These are phyloP conservation scores for Nephrotoma flavescens DNA, from an alignment of 2,888 invertebrate species.

Conservation along the genomic window DNA sequence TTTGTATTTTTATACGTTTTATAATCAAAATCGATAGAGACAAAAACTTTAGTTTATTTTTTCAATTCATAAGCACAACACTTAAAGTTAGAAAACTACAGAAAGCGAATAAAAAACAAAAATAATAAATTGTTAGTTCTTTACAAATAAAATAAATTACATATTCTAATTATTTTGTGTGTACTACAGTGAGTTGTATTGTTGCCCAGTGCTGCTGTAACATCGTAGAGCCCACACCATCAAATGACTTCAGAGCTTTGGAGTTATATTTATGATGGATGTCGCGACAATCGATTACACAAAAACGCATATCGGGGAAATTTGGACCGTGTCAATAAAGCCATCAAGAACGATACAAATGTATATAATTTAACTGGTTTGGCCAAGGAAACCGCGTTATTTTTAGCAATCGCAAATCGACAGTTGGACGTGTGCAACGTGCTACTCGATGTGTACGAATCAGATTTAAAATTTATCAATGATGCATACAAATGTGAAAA, in stretches of 20 bases:
- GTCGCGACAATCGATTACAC: background rate
- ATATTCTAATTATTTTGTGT: background rate
- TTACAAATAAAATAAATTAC: background rate
- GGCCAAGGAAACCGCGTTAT: background rate
- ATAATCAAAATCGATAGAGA: background rate
- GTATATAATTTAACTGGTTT: background rate
- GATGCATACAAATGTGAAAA: background rate
- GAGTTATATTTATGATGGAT: background rate
- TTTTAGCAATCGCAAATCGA: background rate
- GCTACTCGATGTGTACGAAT: background rate
- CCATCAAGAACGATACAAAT: background rate
- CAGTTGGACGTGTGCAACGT: background rate
- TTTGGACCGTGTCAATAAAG: background rate
- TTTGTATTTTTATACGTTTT: background rate
- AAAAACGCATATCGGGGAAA: background rate
- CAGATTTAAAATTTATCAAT: background rate
- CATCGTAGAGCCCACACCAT: background rate
- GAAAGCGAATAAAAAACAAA: background rate
- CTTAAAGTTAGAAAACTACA: background rate
- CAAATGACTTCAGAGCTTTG: background rate
- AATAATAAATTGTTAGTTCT: background rate
- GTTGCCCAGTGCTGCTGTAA: background rate
- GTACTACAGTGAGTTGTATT: background rate
- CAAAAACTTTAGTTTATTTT: background rate
- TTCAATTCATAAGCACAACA: background rate